phyloP scores from a whole-genome alignment of 1,140 invertebrate species.

The Asbolus verrucosus region DNA sequence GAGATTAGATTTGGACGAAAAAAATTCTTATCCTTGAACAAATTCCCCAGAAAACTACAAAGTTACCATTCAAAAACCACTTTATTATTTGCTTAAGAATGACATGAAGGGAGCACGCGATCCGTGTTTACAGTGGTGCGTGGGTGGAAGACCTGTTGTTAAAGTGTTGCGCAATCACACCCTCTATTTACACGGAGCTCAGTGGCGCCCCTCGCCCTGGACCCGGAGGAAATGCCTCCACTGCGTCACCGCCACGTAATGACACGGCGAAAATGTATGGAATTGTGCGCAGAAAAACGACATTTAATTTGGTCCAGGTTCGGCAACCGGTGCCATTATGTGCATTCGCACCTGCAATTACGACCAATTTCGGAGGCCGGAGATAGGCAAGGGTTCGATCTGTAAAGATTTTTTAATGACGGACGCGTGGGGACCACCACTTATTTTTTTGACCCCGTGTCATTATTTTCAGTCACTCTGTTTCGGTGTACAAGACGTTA shows the following conservation, averaged over 20 bases:
- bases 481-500: too few species aligned
- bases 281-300: constrained; percentile 24
- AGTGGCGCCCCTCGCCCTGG: constrained; percentile 30
- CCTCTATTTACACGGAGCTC: constrained; percentile 37
- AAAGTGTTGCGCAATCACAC: constrained; percentile 36
- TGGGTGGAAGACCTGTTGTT: constrained; percentile 40
- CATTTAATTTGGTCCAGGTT: constrained; percentile 23
- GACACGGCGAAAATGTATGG: constrained; percentile 11
- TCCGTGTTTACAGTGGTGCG: constrained; percentile 31
- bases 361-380: too few species aligned
- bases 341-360: constrained; percentile 44
- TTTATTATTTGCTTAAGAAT: constrained; percentile 11
- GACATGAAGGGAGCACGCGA: constrained; percentile 24
- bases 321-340: constrained; percentile 40
- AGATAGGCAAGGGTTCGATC: constrained; percentile 13
- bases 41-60: constrained; percentile 10
- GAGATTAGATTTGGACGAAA: constrained; percentile 24
- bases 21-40: constrained; percentile 24
- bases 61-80: constrained; percentile 19
- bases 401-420: constrained; percentile 43
- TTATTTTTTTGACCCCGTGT: constrained; percentile 2
- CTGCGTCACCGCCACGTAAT: constrained; percentile 27
- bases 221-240: constrained; percentile 8
- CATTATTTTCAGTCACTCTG: too few species aligned
- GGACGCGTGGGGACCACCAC: constrained; percentile 29